Evolutionary conservation across 1,140 invertebrate genomes (phyloP).

Genomic region (Bemisia tabaci): DNA sequence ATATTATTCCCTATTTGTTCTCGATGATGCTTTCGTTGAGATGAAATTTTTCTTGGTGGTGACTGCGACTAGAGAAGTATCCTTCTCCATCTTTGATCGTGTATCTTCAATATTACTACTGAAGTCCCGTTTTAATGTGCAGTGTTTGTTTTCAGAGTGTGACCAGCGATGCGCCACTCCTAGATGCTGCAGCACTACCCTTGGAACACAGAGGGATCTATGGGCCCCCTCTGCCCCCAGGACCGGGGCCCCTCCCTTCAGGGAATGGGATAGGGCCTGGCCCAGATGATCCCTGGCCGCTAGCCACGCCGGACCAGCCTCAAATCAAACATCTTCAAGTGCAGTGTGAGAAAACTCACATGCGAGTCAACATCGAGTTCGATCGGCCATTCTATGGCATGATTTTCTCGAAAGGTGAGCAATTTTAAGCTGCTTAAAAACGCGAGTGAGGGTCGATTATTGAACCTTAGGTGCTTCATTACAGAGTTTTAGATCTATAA

Average conservation of each 20-base stretch:
- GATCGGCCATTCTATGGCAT: constrained; percentile 91
- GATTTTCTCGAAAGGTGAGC: constrained; percentile 81
- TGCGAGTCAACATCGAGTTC: constrained; percentile 84
- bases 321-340: constrained; percentile 83
- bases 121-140: not conserved
- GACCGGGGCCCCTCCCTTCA: not conserved
- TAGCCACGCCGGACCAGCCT: constrained; percentile 68
- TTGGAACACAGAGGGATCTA: not conserved
- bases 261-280: constrained; percentile 15
- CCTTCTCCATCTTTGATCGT: too few relatives aligned
- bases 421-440: too few relatives aligned
- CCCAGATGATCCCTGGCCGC: constrained; percentile 59
- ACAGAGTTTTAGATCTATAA: too few relatives aligned
- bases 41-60: too few relatives aligned
- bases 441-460: too few relatives aligned
- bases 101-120: too few relatives aligned
- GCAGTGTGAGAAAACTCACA: constrained; percentile 85
- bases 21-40: too few relatives aligned
- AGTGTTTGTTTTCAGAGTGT: not conserved
- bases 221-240: not conserved
- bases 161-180: not conserved
- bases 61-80: too few relatives aligned
- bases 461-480: too few relatives aligned
- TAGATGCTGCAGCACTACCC: not conserved
- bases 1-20: too few relatives aligned